A percentile compares a stretch with the other conserved stretches of the same genome.
Evolutionary conservation across 2,797 vertebrate species (phyloP).

Genomic region (Mastacembelus armatus): DNA sequence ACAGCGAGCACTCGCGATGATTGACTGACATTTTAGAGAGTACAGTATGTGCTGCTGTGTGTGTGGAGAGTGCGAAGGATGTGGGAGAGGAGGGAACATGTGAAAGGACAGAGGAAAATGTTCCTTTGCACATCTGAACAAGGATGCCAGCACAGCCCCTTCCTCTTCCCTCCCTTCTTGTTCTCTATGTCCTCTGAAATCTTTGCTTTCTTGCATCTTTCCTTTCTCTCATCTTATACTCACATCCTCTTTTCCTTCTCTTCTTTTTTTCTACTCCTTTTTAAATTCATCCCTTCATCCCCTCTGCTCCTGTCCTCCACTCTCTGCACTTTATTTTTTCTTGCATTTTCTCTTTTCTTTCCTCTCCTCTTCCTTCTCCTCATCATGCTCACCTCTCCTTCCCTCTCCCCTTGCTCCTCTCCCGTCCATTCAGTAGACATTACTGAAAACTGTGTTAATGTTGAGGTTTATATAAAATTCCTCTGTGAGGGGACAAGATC

Average conservation of each 20-base stretch:
- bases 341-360: background rate
- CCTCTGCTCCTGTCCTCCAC: background rate
- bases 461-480: conserved; percentile 61
- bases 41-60: conserved; percentile 30
- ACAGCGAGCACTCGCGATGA: conserved; percentile 43
- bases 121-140: conserved; percentile 5
- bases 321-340: background rate
- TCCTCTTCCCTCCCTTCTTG: background rate
- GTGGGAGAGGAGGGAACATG: background rate
- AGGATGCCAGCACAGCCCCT: conserved; percentile 1
- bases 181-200: background rate
- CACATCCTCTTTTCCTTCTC: background rate
- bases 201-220: background rate
- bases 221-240: background rate
- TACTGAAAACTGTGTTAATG: conserved; percentile 55
- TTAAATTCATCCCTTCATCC: background rate
- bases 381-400: background rate
- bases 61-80: background rate
- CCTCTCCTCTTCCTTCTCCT: background rate
- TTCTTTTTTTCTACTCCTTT: background rate
- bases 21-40: conserved; percentile 63
- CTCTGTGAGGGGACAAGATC: conserved; percentile 58
- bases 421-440: conserved; percentile 41
- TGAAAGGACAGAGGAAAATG: conserved; percentile 1
- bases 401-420: conserved; percentile 15